phyloP scores from a whole-genome alignment of 2,113 vertebrate genomes.

The Tyrannus savana region DNA sequence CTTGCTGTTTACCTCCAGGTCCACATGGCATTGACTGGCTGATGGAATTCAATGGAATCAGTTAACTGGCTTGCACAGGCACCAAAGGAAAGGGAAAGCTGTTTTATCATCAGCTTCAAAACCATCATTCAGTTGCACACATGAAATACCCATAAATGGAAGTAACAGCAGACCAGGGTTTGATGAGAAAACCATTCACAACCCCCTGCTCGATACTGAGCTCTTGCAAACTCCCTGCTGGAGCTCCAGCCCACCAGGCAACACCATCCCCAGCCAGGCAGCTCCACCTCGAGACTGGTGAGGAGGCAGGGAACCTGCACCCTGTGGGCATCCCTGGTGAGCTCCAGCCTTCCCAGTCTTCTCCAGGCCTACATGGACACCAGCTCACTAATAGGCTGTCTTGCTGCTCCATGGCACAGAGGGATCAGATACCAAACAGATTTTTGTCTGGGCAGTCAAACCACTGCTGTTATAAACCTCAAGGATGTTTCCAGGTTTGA shows the following conservation, averaged over 20 bases:
- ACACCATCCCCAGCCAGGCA: neutral
- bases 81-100: neutral
- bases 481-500: neutral
- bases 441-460: neutral
- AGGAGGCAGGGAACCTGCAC: neutral
- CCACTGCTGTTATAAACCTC: neutral
- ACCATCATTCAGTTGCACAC: neutral
- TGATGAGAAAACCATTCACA: neutral
- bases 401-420: fast-evolving
- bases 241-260: neutral
- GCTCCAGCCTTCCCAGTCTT: neutral
- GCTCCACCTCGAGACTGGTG: neutral
- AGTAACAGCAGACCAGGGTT: neutral
- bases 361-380: neutral
- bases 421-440: fast-evolving
- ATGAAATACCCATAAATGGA: slow-evolving; percentile 6
- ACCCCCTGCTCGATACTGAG: neutral
- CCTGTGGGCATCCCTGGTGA: neutral
- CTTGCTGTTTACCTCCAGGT: neutral
- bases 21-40: neutral
- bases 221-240: neutral
- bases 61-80: neutral
- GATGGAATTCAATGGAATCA: neutral
- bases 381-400: fast-evolving
- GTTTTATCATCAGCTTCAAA: neutral